Conservation (phyloP, 2,888 invertebrate species). For the Melinopterus prodromus region DNA sequence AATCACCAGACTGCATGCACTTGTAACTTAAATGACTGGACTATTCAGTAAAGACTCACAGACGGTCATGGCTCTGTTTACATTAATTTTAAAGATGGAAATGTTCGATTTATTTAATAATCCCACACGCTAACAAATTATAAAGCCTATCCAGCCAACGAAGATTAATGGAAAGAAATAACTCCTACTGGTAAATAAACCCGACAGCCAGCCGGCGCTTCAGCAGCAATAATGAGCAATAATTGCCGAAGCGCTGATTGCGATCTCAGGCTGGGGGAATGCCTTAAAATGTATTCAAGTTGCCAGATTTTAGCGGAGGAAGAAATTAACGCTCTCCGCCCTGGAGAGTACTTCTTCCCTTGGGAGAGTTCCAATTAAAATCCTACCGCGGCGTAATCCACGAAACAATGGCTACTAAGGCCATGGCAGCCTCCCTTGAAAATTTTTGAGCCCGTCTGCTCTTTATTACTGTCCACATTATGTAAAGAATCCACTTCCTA, state of each 20-base stretch:
- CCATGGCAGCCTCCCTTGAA: neutral
- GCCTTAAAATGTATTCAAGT: conserved; percentile 4
- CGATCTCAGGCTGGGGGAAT: neutral
- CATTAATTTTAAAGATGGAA: too few relatives aligned
- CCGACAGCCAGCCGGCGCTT: neutral
- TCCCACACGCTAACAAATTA: neutral
- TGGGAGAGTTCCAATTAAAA: neutral
- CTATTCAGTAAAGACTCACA: too few relatives aligned
- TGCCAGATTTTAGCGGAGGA: conserved; percentile 4
- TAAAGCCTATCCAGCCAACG: neutral
- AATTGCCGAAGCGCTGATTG: neutral
- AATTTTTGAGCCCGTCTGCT: conserved; percentile 4
- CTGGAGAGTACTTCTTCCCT: neutral
- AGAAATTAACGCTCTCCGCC: neutral
- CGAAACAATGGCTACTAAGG: neutral
- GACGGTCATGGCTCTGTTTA: too few relatives aligned
- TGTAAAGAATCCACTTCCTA: conserved; percentile 4
- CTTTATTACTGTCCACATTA: conserved; percentile 4
- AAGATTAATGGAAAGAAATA: neutral
- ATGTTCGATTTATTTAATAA: too few relatives aligned
- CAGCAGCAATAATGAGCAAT: neutral
- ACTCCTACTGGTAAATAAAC: neutral
- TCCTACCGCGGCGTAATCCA: neutral
- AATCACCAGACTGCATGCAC: too few relatives aligned
- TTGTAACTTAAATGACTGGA: too few relatives aligned